Base-by-base conservation (phyloP, 2,888 invertebrate genomes). In the Chymomyza procnemis region DNA sequence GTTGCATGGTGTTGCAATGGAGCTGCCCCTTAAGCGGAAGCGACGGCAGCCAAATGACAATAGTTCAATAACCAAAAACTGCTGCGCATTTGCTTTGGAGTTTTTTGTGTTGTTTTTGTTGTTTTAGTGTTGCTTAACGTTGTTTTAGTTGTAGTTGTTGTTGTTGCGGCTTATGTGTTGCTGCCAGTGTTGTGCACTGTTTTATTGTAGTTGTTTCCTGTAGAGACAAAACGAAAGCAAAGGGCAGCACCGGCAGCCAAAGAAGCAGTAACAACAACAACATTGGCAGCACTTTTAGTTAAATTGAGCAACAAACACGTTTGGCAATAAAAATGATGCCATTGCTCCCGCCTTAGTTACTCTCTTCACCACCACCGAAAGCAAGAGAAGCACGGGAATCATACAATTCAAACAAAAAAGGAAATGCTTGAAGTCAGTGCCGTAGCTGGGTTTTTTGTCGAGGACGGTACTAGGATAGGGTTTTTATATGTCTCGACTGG, bases 251-350 rank as follows among this genome's bases (percentile, higher is more conserved):
- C n/a, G 50, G 21, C 54, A 48, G 4, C n/a, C 4, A 16, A 48
- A 48, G 52, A 18, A 54, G 12, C 22, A 54, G 18, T 72, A 76
- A 6, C 26, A 26, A 26, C 26, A 4, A 26, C 26, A 26, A 26
- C 26, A 8, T 26, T 26, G 26, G 72, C 81, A 75, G 82, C 79
- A 84, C 82, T 86, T 88, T 86, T 82, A 86, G 85, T 88, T 88
- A 86, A 86, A 86, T 86, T 88, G 88, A 82, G 85, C 88, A 85
- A 87, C 85, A 86, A 86, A 88, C 85, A 86, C 88, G 82, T 85
- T 81, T 79, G 85, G 87, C 87, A 86, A 84, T 86, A 86, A 86
- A 86, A 86, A 79, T 86, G 79, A 88, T 86, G 71, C 78, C 73
- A 47, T 60, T 26, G 54, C 47, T n/a, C 57, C 1, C 18, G 22